phyloP scores from a whole-genome alignment of 1,140 invertebrate genomes.

The Drosophila sp. region DNA sequence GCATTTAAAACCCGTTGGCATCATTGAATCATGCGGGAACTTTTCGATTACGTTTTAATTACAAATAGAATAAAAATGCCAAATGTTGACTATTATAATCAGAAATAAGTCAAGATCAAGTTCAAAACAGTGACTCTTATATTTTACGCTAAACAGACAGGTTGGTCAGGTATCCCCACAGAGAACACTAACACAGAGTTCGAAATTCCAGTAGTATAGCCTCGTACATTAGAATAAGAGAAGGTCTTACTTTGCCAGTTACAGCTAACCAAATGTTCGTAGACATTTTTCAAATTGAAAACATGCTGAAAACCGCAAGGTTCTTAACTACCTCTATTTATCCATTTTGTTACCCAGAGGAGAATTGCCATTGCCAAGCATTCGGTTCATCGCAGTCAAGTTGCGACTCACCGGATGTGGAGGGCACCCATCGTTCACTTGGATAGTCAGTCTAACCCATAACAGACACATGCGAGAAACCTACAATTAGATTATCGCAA shows the following conservation, averaged over 20 bases:
- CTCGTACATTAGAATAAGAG: too few relatives aligned
- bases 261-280: too few relatives aligned
- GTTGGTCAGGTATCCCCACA: too few relatives aligned
- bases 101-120: too few relatives aligned
- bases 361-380: constrained; percentile 8
- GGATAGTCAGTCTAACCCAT: constrained; percentile 6
- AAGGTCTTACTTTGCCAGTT: too few relatives aligned
- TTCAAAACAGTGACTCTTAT: too few relatives aligned
- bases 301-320: constrained; percentile 73
- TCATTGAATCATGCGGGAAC: constrained; percentile 32
- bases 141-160: too few relatives aligned
- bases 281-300: constrained; percentile 73
- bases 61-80: background rate
- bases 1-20: too few relatives aligned
- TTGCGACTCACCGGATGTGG: constrained; percentile 25
- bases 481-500: constrained; percentile 84
- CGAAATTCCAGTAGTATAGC: too few relatives aligned
- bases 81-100: too few relatives aligned
- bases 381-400: constrained; percentile 5
- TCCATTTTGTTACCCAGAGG: constrained; percentile 28
- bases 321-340: constrained; percentile 83
- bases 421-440: constrained; percentile 16
- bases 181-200: too few relatives aligned
- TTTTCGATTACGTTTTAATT: constrained; percentile 7
- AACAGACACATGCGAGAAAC: constrained; percentile 56